Conservation (phyloP, 2,888 invertebrate genomes). For the Melanostoma mellinum region DNA sequence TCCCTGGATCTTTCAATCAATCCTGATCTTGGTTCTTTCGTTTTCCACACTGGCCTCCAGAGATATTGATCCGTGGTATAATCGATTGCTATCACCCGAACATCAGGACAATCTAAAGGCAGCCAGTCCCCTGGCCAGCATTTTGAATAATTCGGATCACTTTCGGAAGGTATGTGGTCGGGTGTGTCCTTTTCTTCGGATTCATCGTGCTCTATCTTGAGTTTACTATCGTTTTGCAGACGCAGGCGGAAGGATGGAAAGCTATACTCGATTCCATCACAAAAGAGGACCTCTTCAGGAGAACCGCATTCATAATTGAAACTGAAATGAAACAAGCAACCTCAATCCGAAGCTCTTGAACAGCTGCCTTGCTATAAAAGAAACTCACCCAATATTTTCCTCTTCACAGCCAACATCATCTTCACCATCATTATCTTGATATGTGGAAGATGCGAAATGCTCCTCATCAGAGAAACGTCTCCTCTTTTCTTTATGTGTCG, state of each 20-base stretch:
- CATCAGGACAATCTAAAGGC: slow-evolving; percentile 88
- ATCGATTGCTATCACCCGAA: slow-evolving; percentile 90
- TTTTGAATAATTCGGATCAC: slow-evolving; percentile 83
- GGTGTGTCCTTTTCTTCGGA: slow-evolving; percentile 44
- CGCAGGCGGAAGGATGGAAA: slow-evolving; percentile 81
- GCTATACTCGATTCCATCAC: slow-evolving; percentile 80
- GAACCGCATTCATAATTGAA: slow-evolving; percentile 78
- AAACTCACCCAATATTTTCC: slow-evolving; percentile 46
- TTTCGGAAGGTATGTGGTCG: slow-evolving; percentile 63
- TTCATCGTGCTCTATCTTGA: slow-evolving; percentile 75
- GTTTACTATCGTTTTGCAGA: slow-evolving; percentile 77
- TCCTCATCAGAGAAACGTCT: slow-evolving; percentile 76
- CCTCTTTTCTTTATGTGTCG: slow-evolving; percentile 79
- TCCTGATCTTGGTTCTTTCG: slow-evolving; percentile 85
- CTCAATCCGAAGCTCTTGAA: background rate
- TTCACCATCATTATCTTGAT: slow-evolving; percentile 18
- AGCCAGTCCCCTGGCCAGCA: slow-evolving; percentile 96
- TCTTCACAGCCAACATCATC: slow-evolving; percentile 67
- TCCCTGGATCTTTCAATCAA: slow-evolving; percentile 87
- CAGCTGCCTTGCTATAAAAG: background rate
- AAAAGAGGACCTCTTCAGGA: slow-evolving; percentile 77
- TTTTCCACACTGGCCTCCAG: slow-evolving; percentile 90
- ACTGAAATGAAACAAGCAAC: slow-evolving; percentile 53
- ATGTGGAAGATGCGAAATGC: slow-evolving; percentile 37
- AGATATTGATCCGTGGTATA: slow-evolving; percentile 91